These are phyloP conservation scores for Palythoa grandiflora DNA, from an alignment of 92 coral and sea anemone species.

Conservation along the genomic window DNA sequence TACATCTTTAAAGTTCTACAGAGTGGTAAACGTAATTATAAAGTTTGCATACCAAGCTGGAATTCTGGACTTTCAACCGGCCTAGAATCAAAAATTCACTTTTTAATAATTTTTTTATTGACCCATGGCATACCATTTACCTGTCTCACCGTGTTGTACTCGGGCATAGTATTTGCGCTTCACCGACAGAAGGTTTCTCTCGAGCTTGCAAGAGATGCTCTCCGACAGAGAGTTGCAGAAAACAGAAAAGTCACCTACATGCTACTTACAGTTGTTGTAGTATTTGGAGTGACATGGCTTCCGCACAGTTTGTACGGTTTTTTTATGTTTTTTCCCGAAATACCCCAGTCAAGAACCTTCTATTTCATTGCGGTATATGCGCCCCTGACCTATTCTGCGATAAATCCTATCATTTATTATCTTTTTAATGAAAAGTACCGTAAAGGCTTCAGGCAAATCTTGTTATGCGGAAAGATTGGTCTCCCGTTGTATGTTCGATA, in stretches of 20 bases:
- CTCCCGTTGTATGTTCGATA: not conserved
- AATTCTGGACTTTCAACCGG: not conserved
- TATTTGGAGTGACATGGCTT: not conserved
- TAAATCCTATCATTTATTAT: slow-evolving; percentile 16
- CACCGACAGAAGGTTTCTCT: slow-evolving; percentile 4
- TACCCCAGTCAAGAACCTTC: not conserved
- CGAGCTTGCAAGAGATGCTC: slow-evolving; percentile 6
- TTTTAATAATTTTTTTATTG: slow-evolving; percentile 2
- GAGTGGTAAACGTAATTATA: no score
- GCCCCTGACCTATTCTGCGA: slow-evolving; percentile 17
- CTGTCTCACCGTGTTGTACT: slow-evolving; percentile 8
- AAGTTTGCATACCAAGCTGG: slow-evolving; percentile 8
- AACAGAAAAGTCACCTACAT: slow-evolving; percentile 37
- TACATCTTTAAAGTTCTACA: slow-evolving; percentile 2
- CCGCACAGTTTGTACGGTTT: not conserved
- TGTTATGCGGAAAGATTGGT: not conserved
- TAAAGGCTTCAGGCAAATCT: slow-evolving; percentile 14
- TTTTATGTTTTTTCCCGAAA: not conserved
- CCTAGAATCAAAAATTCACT: slow-evolving; percentile 11
- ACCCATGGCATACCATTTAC: not conserved
- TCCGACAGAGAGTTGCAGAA: slow-evolving; percentile 26
- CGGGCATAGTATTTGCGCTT: slow-evolving; percentile 5
- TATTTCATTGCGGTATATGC: not conserved
- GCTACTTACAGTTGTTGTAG: slow-evolving; percentile 4
- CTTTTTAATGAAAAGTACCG: slow-evolving; percentile 21